Percentiles rank a stretch among this genome's conserved stretches.
These are phyloP conservation scores for Furcula furcula DNA, from an alignment of 2,888 invertebrate species.

Conservation along the genomic window DNA sequence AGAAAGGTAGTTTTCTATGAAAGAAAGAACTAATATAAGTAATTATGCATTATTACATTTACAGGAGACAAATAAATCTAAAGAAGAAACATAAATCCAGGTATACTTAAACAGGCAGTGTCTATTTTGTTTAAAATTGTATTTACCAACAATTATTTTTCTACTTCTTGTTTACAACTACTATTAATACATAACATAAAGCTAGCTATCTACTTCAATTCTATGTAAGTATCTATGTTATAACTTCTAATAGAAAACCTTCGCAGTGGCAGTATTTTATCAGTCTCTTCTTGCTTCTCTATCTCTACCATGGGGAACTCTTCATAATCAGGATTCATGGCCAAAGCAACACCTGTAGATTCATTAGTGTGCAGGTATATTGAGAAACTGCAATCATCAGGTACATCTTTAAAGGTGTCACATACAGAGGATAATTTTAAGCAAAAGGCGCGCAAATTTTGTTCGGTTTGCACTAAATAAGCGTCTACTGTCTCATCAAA, in stretches of 20 bases:
- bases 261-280: constrained; percentile 56
- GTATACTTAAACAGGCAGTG: too few species aligned
- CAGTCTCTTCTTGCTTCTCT: constrained; percentile 34
- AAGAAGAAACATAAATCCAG: too few species aligned
- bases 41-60: too few species aligned
- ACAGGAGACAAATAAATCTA: too few species aligned
- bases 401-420: constrained; percentile 69
- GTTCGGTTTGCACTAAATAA: constrained; percentile 83
- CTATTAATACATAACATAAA: background rate
- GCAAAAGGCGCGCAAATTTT: constrained; percentile 82
- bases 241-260: constrained; percentile 55
- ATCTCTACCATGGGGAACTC: constrained; percentile 67
- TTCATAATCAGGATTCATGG: constrained; percentile 75
- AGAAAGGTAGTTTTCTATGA: too few species aligned
- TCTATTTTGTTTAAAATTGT: too few species aligned
- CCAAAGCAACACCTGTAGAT: constrained; percentile 78
- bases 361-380: constrained; percentile 83
- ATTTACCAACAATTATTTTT: too few species aligned
- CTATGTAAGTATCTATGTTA: constrained; percentile 59
- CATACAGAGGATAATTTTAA: constrained; percentile 78
- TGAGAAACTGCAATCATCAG: constrained; percentile 81
- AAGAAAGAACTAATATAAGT: too few species aligned
- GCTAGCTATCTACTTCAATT: constrained; percentile 41
- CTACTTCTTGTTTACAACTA: background rate
- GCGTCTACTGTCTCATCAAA: constrained; percentile 73